Evolutionary conservation across 2,888 invertebrate species (phyloP), one percentile per base, ranked within the genome.

Genomic region (Tholera decimalis): DNA sequence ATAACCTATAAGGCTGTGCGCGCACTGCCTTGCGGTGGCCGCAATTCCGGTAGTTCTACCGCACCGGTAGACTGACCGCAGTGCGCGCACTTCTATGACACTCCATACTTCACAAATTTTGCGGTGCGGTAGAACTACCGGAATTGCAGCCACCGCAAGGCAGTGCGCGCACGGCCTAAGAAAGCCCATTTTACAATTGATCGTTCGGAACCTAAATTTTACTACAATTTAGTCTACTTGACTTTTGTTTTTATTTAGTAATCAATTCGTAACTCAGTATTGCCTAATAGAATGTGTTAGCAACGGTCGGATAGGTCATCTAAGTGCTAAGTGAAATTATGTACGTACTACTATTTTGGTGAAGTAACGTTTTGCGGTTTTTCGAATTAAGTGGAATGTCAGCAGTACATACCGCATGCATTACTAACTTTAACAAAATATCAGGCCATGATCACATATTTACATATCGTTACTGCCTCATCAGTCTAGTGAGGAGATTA

Each of bases 241-340:
- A 20, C 9, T 33, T 59, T 33, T 63, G n/a, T 62, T 35, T 50
- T 24, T 15, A 30, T 64, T 64, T 51, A 22, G 64, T 63, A 51
- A 63, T 63, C 55, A 47, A 49, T 28, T 41, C 54, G 54, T 65
- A 22, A 47, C 22, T 22, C 26, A 20, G 11, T 15, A n/a, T 55
- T 65, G 7, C 43, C 44, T 11, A 44, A 63, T 28, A 37, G 62
- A 64, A 50, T 24, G 50, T 50, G 64, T 18, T 47, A 28, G 30
- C 13, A n/a, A 49, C 39, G 39, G 41, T 41, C 22, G 26, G 1
- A 55, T 26, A 26, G 22, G 47, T 47, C 55, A 15, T 22, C 9
- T n/a, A 35, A 11, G 22, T 65, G 55, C 24, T 4, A 65, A 65
- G 47, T 54, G 41, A 54, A 35, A 55, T 41, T 33, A 22, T 26